Conservation (phyloP, 2,888 invertebrate species). For the Aphodius sticticus region DNA sequence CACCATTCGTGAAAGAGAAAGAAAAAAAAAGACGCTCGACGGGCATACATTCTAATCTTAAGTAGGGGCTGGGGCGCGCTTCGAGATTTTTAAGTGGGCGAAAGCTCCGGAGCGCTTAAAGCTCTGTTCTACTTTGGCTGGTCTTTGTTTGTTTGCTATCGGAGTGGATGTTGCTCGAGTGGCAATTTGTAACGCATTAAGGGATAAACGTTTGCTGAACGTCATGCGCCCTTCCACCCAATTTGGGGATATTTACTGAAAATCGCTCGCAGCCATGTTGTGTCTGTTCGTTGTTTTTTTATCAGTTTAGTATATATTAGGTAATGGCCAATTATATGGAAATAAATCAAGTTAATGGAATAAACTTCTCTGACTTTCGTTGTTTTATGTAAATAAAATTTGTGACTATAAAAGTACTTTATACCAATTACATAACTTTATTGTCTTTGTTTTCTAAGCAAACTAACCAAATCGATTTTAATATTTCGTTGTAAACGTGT, state of each 20-base stretch:
- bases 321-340: no score
- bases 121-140: slow-evolving; percentile 18
- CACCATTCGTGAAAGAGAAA: slow-evolving; percentile 7
- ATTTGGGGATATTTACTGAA: background rate
- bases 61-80: slow-evolving; percentile 12
- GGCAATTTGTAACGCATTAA: slow-evolving; percentile 17
- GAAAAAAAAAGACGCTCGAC: slow-evolving; percentile 7
- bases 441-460: no score
- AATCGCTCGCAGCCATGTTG: no score
- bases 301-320: no score
- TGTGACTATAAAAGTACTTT: no score
- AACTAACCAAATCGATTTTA: no score
- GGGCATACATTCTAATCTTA: slow-evolving; percentile 24
- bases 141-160: slow-evolving; percentile 23
- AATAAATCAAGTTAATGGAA: no score
- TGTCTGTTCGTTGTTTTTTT: no score
- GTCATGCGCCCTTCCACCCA: background rate
- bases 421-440: no score
- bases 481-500: no score
- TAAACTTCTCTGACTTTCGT: no score
- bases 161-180: slow-evolving; percentile 6
- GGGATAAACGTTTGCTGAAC: slow-evolving; percentile 4
- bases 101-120: slow-evolving; percentile 18
- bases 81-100: slow-evolving; percentile 21
- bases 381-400: no score